Conservation (phyloP, 2,888 invertebrate genomes). For the Eupithecia tripunctaria region DNA sequence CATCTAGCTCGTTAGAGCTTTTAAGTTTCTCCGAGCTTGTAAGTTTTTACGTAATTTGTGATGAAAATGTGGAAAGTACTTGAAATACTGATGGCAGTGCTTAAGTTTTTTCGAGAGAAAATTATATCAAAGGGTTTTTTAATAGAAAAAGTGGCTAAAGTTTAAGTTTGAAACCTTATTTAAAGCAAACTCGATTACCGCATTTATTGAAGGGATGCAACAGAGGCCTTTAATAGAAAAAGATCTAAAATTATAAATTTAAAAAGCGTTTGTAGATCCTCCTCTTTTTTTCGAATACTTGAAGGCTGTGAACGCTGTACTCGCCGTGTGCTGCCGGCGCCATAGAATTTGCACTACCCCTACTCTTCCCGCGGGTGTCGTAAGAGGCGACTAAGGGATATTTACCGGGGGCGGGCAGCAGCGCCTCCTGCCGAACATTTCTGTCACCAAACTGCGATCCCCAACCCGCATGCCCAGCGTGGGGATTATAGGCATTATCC, state of each 20-base stretch:
- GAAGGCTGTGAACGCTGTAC: too few species aligned
- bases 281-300: neutral
- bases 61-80: neutral
- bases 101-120: neutral
- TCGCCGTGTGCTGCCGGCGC: too few species aligned
- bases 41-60: slow-evolving; percentile 12
- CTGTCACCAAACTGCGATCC: too few species aligned
- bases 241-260: neutral
- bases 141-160: neutral
- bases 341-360: too few species aligned
- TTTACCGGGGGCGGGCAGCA: too few species aligned
- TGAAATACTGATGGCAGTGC: neutral
- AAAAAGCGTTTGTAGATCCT: neutral
- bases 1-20: slow-evolving; percentile 26
- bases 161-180: neutral
- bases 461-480: too few species aligned
- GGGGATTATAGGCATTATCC: too few species aligned
- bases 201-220: neutral
- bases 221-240: neutral
- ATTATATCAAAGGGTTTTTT: neutral
- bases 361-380: too few species aligned
- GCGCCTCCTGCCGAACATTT: too few species aligned
- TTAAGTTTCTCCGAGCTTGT: slow-evolving; percentile 19
- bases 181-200: neutral
- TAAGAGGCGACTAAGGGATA: too few species aligned